Base-by-base conservation (phyloP, 2,797 vertebrate genomes). In the Gadopsis marmoratus region DNA sequence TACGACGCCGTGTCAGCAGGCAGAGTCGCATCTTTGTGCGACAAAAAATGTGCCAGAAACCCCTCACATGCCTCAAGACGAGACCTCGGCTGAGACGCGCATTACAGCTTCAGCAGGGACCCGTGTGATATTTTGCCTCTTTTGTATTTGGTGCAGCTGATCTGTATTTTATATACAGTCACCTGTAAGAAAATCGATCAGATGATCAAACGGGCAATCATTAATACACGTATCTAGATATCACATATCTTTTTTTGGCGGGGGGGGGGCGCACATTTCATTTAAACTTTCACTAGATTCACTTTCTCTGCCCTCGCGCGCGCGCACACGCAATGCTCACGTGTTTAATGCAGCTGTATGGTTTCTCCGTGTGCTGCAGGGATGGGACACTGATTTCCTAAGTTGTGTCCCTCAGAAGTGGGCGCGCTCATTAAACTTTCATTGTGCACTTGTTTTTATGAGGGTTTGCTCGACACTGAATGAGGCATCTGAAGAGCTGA, bases 361-460 rank as follows among this genome's bases (percentile, higher is more conserved):
- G 72, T 82, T 79, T 65, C 14, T 66, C 21, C 66, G 71, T 55
- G 81, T 66, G 14, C 74, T 69, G 86, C 75, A 19, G 76, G 78
- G 83, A 89, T 88, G 89, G 92, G 86, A 91, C 92, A 90, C 86
- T 86, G 82, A 89, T 89, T 92, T 91, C 81, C 75, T 69, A 83
- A 90, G 70, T 76, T 77, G 68, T 83, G 91, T 93, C 92, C 88
- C 90, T 83, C 89, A 86, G 88, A 88, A 83, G 85, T 82, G 79
- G 79, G 81, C 63, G 11, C 70, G 61, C 88, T 94, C 91, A 93
- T 94, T 93, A 94, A 95, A 94, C 83, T 94, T 94, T 94, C 86
- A 94, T 91, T 89, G 80, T 85, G 76, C 76, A 64, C 89, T 92
- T 89, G 86, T 89, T 90, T 94, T 91, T 88, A 86, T 63, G 72